Percentiles rank a stretch among this genome's conserved stretches.
Conservation (phyloP, 2,888 invertebrate genomes). For the Pyrochroa serraticornis region DNA sequence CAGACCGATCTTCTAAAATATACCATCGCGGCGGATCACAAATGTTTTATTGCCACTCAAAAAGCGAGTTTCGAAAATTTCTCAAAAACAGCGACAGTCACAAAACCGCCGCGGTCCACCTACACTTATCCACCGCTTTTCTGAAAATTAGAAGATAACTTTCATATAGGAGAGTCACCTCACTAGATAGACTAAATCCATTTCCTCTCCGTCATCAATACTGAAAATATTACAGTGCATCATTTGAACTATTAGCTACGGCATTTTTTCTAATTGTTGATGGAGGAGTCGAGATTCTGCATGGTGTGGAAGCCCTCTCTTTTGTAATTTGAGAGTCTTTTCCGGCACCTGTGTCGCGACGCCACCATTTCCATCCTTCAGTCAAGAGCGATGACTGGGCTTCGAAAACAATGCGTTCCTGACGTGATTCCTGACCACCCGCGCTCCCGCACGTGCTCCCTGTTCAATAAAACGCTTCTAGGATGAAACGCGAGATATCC, state of each 20-base stretch:
- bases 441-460: constrained; percentile 22
- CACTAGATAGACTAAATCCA: too few species aligned
- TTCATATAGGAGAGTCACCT: too few species aligned
- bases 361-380: background rate
- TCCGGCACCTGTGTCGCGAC: constrained; percentile 3
- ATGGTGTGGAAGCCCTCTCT: too few species aligned
- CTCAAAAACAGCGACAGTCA: background rate
- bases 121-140: too few species aligned
- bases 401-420: constrained; percentile 11
- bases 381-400: constrained; percentile 14
- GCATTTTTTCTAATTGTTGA: too few species aligned
- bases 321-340: background rate
- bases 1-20: constrained; percentile 25
- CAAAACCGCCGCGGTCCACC: too few species aligned
- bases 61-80: background rate
- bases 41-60: constrained; percentile 7
- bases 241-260: too few species aligned
- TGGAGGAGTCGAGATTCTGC: too few species aligned
- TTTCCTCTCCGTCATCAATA: too few species aligned
- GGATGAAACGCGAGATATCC: constrained; percentile 17
- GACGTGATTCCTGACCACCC: constrained; percentile 16
- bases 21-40: constrained; percentile 17
- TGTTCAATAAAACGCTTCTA: constrained; percentile 14
- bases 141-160: too few species aligned
- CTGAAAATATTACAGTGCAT: too few species aligned